Percentiles rank a stretch among this genome's conserved stretches.
These are phyloP conservation scores for Aurelia aurita complex sp. Pacific DNA, from an alignment of 30 jellyfish, hydroid and myxozoan genomes.

Conservation along the genomic window DNA sequence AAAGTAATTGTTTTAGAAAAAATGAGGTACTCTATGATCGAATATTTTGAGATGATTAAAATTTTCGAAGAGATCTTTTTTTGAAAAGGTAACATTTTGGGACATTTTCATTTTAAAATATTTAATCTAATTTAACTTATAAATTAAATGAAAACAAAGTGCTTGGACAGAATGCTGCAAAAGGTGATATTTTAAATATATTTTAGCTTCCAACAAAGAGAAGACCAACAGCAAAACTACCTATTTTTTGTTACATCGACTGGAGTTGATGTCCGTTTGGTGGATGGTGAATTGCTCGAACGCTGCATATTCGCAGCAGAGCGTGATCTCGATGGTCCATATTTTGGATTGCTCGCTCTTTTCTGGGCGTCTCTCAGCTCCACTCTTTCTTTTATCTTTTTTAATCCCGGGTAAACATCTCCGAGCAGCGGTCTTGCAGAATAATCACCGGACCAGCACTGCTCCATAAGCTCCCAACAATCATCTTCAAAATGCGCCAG, in stretches of 20 bases:
- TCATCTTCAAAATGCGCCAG: conserved; percentile 97
- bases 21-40: no score
- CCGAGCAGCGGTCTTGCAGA: conserved; percentile 94
- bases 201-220: neutral
- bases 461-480: conserved; percentile 99
- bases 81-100: no score
- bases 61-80: no score
- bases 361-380: conserved; percentile 98
- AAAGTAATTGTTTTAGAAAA: no score
- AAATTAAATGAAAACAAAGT: no score
- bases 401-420: conserved; percentile 85
- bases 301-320: conserved; percentile 42
- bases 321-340: conserved; percentile 71
- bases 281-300: conserved; percentile 15
- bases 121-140: no score
- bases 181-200: no score
- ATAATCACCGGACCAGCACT: conserved; percentile 98
- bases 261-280: conserved; percentile 39
- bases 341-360: conserved; percentile 80
- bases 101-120: no score
- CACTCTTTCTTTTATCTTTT: conserved; percentile 83
- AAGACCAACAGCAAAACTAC: conserved; percentile 6
- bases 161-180: no score
- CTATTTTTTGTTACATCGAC: conserved; percentile 25
- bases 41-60: no score